phyloP scores from a whole-genome alignment of 2,888 invertebrate genomes.

The Mythimna albipuncta region DNA sequence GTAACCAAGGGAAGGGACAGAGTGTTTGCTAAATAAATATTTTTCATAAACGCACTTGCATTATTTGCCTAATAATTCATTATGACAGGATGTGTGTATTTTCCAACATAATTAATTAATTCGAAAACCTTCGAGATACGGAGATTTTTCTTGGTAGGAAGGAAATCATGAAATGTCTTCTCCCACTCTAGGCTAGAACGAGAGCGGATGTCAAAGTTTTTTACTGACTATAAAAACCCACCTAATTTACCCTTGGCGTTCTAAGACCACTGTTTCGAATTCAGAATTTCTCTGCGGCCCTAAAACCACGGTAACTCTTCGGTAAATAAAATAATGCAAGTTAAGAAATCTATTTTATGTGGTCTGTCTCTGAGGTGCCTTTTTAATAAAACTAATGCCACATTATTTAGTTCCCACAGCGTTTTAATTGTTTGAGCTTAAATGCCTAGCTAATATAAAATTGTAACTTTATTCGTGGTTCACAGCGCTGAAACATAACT shows the following conservation, averaged over 20 bases:
- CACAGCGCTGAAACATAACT: constrained; percentile 54
- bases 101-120: constrained; percentile 48
- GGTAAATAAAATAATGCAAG: too few relatives aligned
- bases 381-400: background rate
- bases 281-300: too few relatives aligned
- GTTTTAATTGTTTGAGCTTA: constrained; percentile 33
- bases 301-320: too few relatives aligned
- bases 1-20: constrained; percentile 65
- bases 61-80: constrained; percentile 84
- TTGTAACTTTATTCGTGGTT: constrained; percentile 52
- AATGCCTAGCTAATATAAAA: constrained; percentile 32
- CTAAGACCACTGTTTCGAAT: too few relatives aligned
- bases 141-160: background rate
- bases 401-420: constrained; percentile 30
- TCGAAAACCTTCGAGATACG: background rate
- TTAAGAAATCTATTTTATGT: background rate
- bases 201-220: too few relatives aligned
- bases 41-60: constrained; percentile 81
- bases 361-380: background rate
- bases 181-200: too few relatives aligned
- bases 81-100: constrained; percentile 69
- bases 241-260: too few relatives aligned
- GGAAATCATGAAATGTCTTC: too few relatives aligned
- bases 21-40: constrained; percentile 85
- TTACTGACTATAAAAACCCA: too few relatives aligned